Evolutionary conservation across 1,140 invertebrate species (phyloP).

Genomic region (Apis florea): DNA sequence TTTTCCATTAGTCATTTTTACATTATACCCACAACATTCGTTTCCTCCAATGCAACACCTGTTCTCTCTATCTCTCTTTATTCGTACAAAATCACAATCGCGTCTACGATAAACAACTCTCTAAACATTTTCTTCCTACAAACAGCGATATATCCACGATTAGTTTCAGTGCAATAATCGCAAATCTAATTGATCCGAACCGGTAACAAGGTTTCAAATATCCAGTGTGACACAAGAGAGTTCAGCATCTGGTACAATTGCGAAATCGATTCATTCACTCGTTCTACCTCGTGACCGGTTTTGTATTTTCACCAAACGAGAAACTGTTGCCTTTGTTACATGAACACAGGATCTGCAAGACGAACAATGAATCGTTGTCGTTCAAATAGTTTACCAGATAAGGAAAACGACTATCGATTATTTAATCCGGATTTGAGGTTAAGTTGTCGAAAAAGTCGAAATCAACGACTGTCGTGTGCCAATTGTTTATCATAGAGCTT

Average conservation of each 20-base stretch:
- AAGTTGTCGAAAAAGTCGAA: conserved; percentile 13
- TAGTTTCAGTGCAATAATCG: background rate
- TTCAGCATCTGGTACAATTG: conserved; percentile 6
- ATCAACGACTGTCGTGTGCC: conserved; percentile 14
- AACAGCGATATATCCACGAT: background rate
- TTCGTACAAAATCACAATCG: background rate
- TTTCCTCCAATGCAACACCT: background rate
- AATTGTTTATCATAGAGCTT: background rate
- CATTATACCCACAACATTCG: background rate
- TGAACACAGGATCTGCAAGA: background rate
- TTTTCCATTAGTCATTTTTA: no score
- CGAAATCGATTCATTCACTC: conserved; percentile 34
- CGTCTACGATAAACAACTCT: background rate
- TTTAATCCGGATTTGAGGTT: background rate
- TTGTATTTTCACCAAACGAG: conserved; percentile 7
- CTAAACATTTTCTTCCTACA: background rate
- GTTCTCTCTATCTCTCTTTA: background rate
- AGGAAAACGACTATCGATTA: conserved; percentile 3
- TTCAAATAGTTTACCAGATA: conserved; percentile 38
- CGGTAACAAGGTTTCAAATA: conserved; percentile 7
- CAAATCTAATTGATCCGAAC: conserved; percentile 1
- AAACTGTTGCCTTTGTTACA: conserved; percentile 12
- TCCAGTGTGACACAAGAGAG: background rate
- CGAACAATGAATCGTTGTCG: conserved; percentile 46
- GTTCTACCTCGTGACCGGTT: conserved; percentile 15